phyloP scores from a whole-genome alignment of 2,888 invertebrate genomes.

The Erebia epiphron region DNA sequence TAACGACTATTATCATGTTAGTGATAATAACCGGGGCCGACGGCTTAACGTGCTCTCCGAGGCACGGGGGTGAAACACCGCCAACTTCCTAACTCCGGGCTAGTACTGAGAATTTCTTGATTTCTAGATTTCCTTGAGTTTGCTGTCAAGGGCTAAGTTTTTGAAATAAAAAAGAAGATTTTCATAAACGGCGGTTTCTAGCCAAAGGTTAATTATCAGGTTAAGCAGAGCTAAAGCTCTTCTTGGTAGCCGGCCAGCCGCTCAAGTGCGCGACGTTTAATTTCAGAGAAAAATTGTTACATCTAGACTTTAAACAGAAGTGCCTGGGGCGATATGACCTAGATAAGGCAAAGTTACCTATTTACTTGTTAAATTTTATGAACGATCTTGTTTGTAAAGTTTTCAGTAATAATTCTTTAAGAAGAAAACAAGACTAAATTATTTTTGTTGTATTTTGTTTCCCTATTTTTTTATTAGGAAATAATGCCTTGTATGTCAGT shows the following conservation, averaged over 20 bases:
- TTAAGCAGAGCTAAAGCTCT: not conserved
- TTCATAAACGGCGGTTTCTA: not conserved
- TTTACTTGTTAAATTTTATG: not conserved
- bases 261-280: not conserved
- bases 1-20: no score
- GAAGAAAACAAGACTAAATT: not conserved
- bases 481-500: no score
- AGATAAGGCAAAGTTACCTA: constrained; percentile 4
- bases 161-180: not conserved
- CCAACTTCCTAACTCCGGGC: no score
- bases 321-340: constrained; percentile 8
- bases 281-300: constrained; percentile 16
- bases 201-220: not conserved
- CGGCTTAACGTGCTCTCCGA: no score
- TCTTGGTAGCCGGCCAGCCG: not conserved
- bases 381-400: constrained; percentile 1
- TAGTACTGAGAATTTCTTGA: no score
- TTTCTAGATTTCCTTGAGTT: no score
- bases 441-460: no score
- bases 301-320: constrained; percentile 10
- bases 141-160: no score
- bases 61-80: no score
- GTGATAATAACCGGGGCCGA: no score
- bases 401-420: not conserved
- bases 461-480: no score